Percentiles rank a stretch among this genome's conserved stretches.
Evolutionary conservation across 92 coral and sea anemone species (phyloP).

Genomic region (Pocillopora grandis): DNA sequence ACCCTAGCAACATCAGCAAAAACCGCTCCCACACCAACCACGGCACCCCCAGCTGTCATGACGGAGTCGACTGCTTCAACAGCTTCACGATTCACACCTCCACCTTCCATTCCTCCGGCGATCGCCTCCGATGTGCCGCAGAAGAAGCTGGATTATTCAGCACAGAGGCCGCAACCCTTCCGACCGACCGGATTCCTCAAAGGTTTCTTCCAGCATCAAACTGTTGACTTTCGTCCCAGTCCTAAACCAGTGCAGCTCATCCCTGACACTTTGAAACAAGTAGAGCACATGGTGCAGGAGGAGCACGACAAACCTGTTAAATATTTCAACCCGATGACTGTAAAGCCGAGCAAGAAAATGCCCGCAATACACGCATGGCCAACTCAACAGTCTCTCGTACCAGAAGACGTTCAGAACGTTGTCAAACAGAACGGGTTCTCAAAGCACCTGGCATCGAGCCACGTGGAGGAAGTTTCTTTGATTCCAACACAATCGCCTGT

Average conservation of each 20-base stretch:
- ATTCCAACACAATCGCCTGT: constrained; percentile 33
- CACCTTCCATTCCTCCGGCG: constrained; percentile 34
- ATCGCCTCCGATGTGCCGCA: constrained; percentile 1
- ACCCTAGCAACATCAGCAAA: background rate
- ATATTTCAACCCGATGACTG: constrained; percentile 24
- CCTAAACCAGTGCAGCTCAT: constrained; percentile 3
- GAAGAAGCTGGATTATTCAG: constrained; percentile 38
- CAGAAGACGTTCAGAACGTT: constrained; percentile 30
- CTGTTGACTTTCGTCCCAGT: background rate
- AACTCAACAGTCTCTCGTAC: constrained; percentile 24
- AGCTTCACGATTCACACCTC: constrained; percentile 12
- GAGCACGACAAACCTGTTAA: constrained; percentile 19
- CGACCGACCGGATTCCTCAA: constrained; percentile 36
- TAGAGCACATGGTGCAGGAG: constrained; percentile 17
- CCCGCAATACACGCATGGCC: constrained; percentile 43
- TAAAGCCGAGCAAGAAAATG: constrained; percentile 10
- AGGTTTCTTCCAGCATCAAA: constrained; percentile 48
- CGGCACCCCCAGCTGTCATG: constrained; percentile 31
- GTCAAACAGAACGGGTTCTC: constrained; percentile 38
- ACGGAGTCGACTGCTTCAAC: constrained; percentile 24
- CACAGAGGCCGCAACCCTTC: constrained; percentile 52
- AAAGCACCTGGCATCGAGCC: constrained; percentile 59
- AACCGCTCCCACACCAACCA: constrained; percentile 11
- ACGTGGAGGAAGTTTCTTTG: constrained; percentile 53
- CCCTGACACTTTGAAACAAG: constrained; percentile 36